Percentiles rank a stretch among this genome's conserved stretches.
Evolutionary conservation across 2,888 invertebrate species (phyloP).

Genomic region (Punctoribates punctum): DNA sequence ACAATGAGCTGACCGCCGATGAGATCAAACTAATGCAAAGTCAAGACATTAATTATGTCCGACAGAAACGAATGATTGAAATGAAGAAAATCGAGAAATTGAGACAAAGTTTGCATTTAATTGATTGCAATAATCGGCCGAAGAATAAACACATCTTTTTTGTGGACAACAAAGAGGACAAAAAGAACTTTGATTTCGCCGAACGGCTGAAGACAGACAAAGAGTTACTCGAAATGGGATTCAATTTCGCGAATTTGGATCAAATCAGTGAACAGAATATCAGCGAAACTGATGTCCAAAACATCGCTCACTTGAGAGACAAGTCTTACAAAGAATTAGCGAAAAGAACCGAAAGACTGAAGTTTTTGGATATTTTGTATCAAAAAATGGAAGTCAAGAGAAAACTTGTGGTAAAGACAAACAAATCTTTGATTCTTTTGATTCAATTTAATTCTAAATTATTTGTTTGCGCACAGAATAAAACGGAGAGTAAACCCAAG

Average conservation of each 20-base stretch:
- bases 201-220: conserved; percentile 72
- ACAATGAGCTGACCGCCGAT: conserved; percentile 65
- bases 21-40: conserved; percentile 84
- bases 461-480: conserved; percentile 54
- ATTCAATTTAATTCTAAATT: background rate
- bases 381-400: conserved; percentile 72
- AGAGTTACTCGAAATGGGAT: conserved; percentile 64
- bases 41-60: conserved; percentile 84
- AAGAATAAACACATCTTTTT: conserved; percentile 77
- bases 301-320: conserved; percentile 61
- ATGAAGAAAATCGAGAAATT: conserved; percentile 69
- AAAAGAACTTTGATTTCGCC: conserved; percentile 65
- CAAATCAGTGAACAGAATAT: conserved; percentile 50
- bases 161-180: conserved; percentile 64
- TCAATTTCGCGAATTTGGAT: conserved; percentile 65
- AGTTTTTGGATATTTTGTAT: conserved; percentile 69
- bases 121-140: conserved; percentile 64
- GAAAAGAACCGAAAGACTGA: conserved; percentile 72
- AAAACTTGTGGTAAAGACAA: conserved; percentile 44
- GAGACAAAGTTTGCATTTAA: conserved; percentile 74
- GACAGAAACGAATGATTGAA: conserved; percentile 79
- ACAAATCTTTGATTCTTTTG: background rate
- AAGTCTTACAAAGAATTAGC: conserved; percentile 69
- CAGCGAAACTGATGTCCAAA: conserved; percentile 52
- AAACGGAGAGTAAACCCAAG: conserved; percentile 61